These are phyloP conservation scores for Allygus modestus DNA, from an alignment of 2,888 invertebrate species.

Conservation along the genomic window DNA sequence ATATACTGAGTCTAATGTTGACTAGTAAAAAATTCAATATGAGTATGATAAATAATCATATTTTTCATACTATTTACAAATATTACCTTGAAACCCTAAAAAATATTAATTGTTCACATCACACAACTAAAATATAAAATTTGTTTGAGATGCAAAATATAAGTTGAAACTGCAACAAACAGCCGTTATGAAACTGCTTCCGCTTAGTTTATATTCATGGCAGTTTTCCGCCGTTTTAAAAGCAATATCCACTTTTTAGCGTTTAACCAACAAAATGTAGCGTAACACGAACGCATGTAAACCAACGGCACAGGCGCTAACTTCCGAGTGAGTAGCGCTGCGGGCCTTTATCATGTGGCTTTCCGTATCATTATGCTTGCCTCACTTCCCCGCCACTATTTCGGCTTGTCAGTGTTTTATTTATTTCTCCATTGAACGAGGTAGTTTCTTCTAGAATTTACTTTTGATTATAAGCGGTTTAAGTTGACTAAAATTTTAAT, in stretches of 20 bases:
- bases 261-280: slow-evolving; percentile 51
- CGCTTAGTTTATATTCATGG: slow-evolving; percentile 14
- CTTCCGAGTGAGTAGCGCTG: background rate
- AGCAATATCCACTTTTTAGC: slow-evolving; percentile 44
- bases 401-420: background rate
- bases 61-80: too few species aligned
- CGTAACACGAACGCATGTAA: background rate
- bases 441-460: too few species aligned
- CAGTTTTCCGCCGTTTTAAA: slow-evolving; percentile 36
- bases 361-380: background rate
- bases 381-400: background rate
- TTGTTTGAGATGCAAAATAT: too few species aligned
- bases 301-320: slow-evolving; percentile 3
- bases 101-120: too few species aligned
- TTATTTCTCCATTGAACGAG: background rate
- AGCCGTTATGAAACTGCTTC: slow-evolving; percentile 23
- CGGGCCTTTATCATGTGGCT: background rate
- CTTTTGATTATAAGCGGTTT: too few species aligned
- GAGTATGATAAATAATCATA: too few species aligned
- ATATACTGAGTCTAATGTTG: too few species aligned
- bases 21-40: too few species aligned
- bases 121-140: too few species aligned
- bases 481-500: too few species aligned
- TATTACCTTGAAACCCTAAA: too few species aligned
- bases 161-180: background rate